Evolutionary conservation across 2,888 invertebrate species (phyloP), one percentile per base, ranked within the genome.

Genomic region (Unio pictorum): DNA sequence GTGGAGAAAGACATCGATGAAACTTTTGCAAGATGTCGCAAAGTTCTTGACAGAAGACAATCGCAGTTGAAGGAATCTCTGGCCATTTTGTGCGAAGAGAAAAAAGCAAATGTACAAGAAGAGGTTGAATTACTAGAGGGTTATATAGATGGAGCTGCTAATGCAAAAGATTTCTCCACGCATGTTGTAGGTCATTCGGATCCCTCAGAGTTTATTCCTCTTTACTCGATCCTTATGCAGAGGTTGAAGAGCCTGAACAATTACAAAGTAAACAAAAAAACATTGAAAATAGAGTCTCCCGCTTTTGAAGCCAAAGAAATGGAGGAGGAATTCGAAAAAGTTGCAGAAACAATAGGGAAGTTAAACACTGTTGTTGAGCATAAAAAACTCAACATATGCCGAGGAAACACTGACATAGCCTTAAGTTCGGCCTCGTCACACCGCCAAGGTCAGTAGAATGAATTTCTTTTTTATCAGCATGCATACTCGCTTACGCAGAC

Each of bases 1-100:
- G 71, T 80, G n/a, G 79, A 80, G 68, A 77, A 80, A 58, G 81
- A 80, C 62, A 75, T 81, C 54, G 79, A 81, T 34, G 76, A 75
- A 15, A 68, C 72, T 1, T 77, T 81, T 62, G 76, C 76, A 7
- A 66, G 55, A 34, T 80, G 74, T 71, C 71, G 71, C 58, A 69
- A 69, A 30, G 60, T 77, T 18, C 61, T 81, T 17, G 65, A 67
- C 7, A 67, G 69, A 55, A 69, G 81, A 18, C 71, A 77, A 69
- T 68, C 61, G 7, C 67, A 75, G 58, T 15, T 80, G n/a, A 76
- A 76, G 60, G 73, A 73, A 30, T 68, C 76, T 23, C 64, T 80
- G 0, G 65, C 79, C 28, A 55, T 66, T 18, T 26, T 73, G 15
- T 79, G 77, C 61, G 76, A 79, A 61, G 67, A 74, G 61, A 80